Evolutionary conservation across 2,888 invertebrate genomes (phyloP), one percentile per base, ranked within the genome.

Genomic region (Carabus problematicus): DNA sequence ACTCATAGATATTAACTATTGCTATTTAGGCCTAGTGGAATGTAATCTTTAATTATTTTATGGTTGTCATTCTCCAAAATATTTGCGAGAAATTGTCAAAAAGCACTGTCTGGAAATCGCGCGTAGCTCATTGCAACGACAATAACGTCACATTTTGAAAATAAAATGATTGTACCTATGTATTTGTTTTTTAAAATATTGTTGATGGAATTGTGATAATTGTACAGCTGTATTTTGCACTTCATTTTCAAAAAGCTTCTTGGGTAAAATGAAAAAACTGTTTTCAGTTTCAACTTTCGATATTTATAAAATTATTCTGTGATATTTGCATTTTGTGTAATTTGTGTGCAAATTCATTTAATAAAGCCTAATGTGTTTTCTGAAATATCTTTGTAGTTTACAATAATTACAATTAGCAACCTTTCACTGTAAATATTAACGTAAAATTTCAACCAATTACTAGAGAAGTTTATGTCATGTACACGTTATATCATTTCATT

Each of bases 261-360:
- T 7, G 11, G 3, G 11, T 18, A 14, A 52, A 18, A 52, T 16
- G 52, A 16, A 18, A 18, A 11, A 52, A 52, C n/a, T 52, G 19
- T 9, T 45, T 12, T 52, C 16, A 52, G 16, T 52, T 52, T 52
- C 49, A 52, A 18, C 19, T 52, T 8, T 18, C 29, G 16, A 14
- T 52, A 9, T 52, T 18, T 66, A 66, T 66, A 66, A 58, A 58
- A 49, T 64, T 64, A 19, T 66, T 66, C 66, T 66, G 66, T 66
- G 66, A 66, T 66, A 66, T 59, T 58, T 58, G 66, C 58, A 66
- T 66, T 66, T 29, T 66, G 47, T 66, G 66, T 58, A 58, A 66
- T 47, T 66, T 66, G 16, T 59, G n/a, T 39, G 56, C 56, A 40
- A 29, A 56, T 39, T 29, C 29, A 19, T 47, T 66, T 47, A 66